Base-by-base conservation (phyloP, 1,140 invertebrate species). In the Caerostris extrusa region DNA sequence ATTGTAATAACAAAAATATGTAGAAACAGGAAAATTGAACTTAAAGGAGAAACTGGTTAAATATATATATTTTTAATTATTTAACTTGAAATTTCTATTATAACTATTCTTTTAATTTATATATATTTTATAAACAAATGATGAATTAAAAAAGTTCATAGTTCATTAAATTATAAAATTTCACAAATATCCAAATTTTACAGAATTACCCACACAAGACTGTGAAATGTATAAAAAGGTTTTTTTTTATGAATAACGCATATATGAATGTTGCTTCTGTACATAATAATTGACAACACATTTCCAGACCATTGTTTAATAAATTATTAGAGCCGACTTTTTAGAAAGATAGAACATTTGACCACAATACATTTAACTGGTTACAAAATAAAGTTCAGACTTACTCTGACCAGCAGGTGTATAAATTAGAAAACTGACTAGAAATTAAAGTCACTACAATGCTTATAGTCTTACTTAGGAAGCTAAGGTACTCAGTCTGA, bases 371-470 rank as follows among this genome's bases (percentile, higher is more conserved):
- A 67, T 67, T 67, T 67, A 14, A 17, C n/a, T n/a, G 61, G 14
- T 67, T 8, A 67, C 61, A 77, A 77, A 50, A 50, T 50, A 53
- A 77, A 50, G 34, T 14, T 34, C n/a, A 88, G 34, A 88, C 86
- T 88, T 88, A 88, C 86, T n/a, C 86, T 88, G 86, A 64, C 61
- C 56, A 88, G 86, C 58, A 88, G 86, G 86, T 69, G 17, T 14
- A 64, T 55, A 64, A 88, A 88, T 50, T 58, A 58, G 55, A 60
- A 85, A 60, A 58, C 34, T 77, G 56, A 85, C 83, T 85, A 85
- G 57, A 85, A 85, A 64, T 88, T 88, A 88, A 64, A 88, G 86
- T 64, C 86, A 88, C 86, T 67, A 61, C 14, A 88, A 88, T 67
- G 61, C 10, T 61, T 67, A 61, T 58, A 88, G 86, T 88, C 86